Evolutionary conservation across 1,140 invertebrate species (phyloP).

Genomic region (Trachymyrmex cornetzi): DNA sequence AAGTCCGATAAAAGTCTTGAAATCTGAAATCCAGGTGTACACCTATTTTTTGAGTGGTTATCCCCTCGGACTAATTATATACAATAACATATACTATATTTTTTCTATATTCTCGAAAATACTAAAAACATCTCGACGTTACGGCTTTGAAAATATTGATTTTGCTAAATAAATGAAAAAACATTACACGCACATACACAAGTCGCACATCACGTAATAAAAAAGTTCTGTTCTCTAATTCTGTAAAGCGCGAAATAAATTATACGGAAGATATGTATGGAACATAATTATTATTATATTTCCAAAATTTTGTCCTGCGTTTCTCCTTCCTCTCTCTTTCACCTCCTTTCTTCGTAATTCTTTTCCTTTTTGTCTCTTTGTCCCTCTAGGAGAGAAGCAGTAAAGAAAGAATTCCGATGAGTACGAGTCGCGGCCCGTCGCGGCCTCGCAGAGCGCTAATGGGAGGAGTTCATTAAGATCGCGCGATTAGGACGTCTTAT

Average conservation of each 20-base stretch:
- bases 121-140: neutral
- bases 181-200: neutral
- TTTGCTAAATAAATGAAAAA: slow-evolving; percentile 2
- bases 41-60: too few species aligned
- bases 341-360: too few species aligned
- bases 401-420: slow-evolving; percentile 72
- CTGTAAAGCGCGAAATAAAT: neutral
- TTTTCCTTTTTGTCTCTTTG: neutral
- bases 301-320: neutral
- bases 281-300: neutral
- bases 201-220: neutral
- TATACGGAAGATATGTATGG: neutral
- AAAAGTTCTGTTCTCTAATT: neutral
- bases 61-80: neutral
- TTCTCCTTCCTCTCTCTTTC: neutral
- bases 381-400: slow-evolving; percentile 24
- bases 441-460: slow-evolving; percentile 79
- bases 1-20: too few species aligned
- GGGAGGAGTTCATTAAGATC: slow-evolving; percentile 83
- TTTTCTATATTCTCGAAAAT: neutral
- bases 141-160: neutral
- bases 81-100: neutral
- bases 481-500: slow-evolving; percentile 79
- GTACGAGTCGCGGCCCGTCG: slow-evolving; percentile 69
- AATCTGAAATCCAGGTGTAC: too few species aligned